Base-by-base conservation (phyloP, 1,140 invertebrate genomes). In the Aphaenogaster rudis region DNA sequence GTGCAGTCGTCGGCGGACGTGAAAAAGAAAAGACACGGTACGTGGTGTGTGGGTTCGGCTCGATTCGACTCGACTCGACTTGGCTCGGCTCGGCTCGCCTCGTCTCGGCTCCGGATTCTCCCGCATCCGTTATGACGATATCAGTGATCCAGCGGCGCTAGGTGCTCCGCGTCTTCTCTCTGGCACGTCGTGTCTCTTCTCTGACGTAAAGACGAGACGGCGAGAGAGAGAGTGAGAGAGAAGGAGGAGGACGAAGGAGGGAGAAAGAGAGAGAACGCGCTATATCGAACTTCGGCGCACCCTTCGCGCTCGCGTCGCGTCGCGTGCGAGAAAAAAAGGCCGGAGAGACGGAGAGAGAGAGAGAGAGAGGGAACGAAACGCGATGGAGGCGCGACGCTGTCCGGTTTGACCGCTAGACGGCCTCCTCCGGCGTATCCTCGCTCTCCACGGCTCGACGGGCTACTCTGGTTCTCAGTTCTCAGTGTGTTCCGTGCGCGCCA, bases 41-140 rank as follows among this genome's bases (percentile, higher is more conserved):
- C 85, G 84, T 86, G 61, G 78, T 85, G 88, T 90, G 88, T 92
- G 91, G 88, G 89, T 87, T 92, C 66, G 87, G 87, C 84, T 92
- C 87, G 78, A 77, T 45, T 88, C 61, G 11, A 21, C 21, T 21
- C 21, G 21, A 21, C 21, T 21, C 21, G 21, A 21, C 21, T 21
- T 0, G 21, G 21, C 21, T 21, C 21, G 21, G 21, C 21, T 21
- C 76, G 50, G 8, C n/a, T 64, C 67, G 78, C 0, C 48, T 54
- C 45, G 45, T 21, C 21, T 21, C 21, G 21, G 15, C 33, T 67
- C 17, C 61, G 77, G 45, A 77, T 86, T 86, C 79, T 86, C 82
- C 63, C 74, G 82, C 86, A 86, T 88, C 86, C 88, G 88, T 91
- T 92, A 92, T 91, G 90, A 91, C 91, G 81, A 87, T 89, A 91